phyloP scores from a whole-genome alignment of 2,113 vertebrate genomes.

The Centrocercus urophasianus region DNA sequence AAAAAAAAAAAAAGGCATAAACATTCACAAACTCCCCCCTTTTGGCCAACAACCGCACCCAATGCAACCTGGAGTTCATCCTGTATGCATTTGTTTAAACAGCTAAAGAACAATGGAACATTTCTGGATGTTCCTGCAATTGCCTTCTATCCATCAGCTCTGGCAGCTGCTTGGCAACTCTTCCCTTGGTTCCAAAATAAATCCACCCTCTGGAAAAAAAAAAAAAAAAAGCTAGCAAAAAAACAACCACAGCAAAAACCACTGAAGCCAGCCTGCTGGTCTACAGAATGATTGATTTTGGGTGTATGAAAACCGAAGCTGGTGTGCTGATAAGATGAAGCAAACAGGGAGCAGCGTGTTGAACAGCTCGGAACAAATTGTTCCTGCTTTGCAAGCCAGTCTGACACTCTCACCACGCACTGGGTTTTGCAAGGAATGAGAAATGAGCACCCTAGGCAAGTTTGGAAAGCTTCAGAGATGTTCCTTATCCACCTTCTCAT shows the following conservation, averaged over 20 bases:
- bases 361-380: background rate
- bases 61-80: conserved; percentile 11
- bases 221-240: too few relatives aligned
- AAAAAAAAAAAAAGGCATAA: background rate
- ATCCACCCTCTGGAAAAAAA: conserved; percentile 15
- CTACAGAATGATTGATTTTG: conserved; percentile 2
- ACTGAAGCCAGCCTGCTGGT: background rate
- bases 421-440: background rate
- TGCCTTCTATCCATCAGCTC: conserved; percentile 27
- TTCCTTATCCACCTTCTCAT: background rate
- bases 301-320: background rate
- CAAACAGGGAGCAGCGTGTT: background rate
- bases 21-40: background rate
- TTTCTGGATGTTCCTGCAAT: conserved; percentile 31
- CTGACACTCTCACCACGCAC: background rate
- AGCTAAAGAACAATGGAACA: conserved; percentile 18
- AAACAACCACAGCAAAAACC: background rate
- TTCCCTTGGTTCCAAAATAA: conserved; percentile 9
- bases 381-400: background rate
- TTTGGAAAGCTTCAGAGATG: background rate
- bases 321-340: background rate
- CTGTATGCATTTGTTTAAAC: conserved; percentile 11
- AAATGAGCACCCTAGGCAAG: background rate
- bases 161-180: conserved; percentile 44
- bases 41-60: background rate